These are phyloP conservation scores for Polydrusus cervinus DNA, from an alignment of 2,888 invertebrate genomes.

Conservation along the genomic window DNA sequence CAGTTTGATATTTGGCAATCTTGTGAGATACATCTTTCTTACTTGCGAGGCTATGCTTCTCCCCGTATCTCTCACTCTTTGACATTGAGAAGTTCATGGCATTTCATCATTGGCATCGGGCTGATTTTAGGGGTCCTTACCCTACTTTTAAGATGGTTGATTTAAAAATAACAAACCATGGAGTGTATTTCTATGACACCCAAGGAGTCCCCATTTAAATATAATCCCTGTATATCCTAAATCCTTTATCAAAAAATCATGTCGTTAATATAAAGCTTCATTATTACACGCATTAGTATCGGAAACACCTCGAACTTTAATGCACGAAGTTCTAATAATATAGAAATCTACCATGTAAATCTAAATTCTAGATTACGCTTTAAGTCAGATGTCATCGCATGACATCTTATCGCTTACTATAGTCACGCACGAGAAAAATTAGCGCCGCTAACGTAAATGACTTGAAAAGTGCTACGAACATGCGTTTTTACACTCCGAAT, in stretches of 20 bases:
- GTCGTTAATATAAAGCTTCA: constrained; percentile 23
- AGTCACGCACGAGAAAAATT: constrained; percentile 69
- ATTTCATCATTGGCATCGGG: no score
- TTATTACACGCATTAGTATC: constrained; percentile 32
- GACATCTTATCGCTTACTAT: constrained; percentile 65
- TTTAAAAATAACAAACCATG: no score
- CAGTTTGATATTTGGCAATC: no score
- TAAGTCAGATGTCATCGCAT: constrained; percentile 60
- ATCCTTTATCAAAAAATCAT: neutral
- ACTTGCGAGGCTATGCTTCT: no score
- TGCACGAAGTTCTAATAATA: constrained; percentile 37
- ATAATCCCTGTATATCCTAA: neutral
- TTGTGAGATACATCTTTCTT: no score
- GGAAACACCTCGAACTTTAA: constrained; percentile 40
- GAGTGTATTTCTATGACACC: no score
- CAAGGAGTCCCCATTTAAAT: no score
- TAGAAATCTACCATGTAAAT: constrained; percentile 48
- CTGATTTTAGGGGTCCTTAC: no score
- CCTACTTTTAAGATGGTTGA: no score
- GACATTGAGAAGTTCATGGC: no score
- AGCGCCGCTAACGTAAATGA: constrained; percentile 60
- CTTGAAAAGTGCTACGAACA: constrained; percentile 52
- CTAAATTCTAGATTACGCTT: constrained; percentile 57
- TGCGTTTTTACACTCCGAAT: constrained; percentile 69
- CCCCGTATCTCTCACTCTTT: no score